These are phyloP conservation scores for Dryas iulia DNA, from an alignment of 1,140 invertebrate genomes.

Conservation along the genomic window DNA sequence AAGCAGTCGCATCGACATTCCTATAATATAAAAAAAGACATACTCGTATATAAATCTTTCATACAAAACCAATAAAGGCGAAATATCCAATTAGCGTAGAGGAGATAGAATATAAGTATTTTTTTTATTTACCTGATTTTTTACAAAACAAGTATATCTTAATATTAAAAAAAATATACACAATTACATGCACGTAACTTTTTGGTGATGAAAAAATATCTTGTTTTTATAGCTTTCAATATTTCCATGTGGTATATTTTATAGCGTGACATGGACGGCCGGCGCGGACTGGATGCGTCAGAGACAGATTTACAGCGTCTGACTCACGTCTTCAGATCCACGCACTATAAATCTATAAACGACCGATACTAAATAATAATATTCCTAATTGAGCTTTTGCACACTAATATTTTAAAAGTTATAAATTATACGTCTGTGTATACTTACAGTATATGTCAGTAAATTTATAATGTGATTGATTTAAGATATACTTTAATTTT, in stretches of 20 bases:
- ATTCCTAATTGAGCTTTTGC: neutral
- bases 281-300: neutral
- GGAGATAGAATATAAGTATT: slow-evolving; percentile 38
- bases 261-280: neutral
- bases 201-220: neutral
- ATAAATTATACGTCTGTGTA: neutral
- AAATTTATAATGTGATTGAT: neutral
- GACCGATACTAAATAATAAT: neutral
- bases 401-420: neutral
- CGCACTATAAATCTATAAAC: neutral
- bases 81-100: slow-evolving; percentile 14
- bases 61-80: neutral
- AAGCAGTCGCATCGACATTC: neutral
- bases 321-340: neutral
- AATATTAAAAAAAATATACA: too few species aligned
- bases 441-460: neutral
- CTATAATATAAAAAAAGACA: neutral
- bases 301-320: neutral
- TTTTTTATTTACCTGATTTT: too few species aligned
- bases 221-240: neutral
- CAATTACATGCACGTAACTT: too few species aligned
- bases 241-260: neutral
- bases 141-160: too few species aligned
- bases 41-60: neutral
- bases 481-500: neutral